These are phyloP conservation scores for Channa maculata DNA, from an alignment of 2,113 vertebrate genomes.

Conservation along the genomic window DNA sequence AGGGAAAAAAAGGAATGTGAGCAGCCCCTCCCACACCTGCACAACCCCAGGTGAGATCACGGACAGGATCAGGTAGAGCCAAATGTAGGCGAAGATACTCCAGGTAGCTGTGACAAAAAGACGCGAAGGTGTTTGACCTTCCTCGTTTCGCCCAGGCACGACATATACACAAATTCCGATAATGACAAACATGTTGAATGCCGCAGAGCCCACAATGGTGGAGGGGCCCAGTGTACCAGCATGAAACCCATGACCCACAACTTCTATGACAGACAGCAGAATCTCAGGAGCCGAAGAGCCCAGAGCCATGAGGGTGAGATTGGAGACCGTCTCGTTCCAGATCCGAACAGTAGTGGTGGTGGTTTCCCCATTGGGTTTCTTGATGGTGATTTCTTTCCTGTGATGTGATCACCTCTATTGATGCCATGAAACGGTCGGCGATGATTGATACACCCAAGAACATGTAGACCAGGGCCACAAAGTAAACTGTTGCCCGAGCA, in stretches of 20 bases:
- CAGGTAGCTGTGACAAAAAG: slow-evolving; percentile 97
- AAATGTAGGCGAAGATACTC: slow-evolving; percentile 99
- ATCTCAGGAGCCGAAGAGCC: slow-evolving; percentile 98
- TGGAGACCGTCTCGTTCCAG: slow-evolving; percentile 99
- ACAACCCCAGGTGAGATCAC: slow-evolving; percentile 95
- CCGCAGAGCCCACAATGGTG: slow-evolving; percentile 97
- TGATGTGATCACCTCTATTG: slow-evolving; percentile 98
- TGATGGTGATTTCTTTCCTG: slow-evolving; percentile 99
- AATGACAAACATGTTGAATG: slow-evolving; percentile 99
- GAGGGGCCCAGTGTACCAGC: slow-evolving; percentile 94
- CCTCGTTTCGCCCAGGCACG: slow-evolving; percentile 94
- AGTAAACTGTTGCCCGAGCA: slow-evolving; percentile 96
- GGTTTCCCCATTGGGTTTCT: slow-evolving; percentile 97
- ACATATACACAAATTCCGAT: slow-evolving; percentile 96
- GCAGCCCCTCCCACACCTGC: slow-evolving; percentile 97
- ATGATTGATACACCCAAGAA: slow-evolving; percentile 98
- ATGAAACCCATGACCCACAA: slow-evolving; percentile 91
- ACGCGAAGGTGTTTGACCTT: slow-evolving; percentile 97
- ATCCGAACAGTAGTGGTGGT: slow-evolving; percentile 96
- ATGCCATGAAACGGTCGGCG: slow-evolving; percentile 98
- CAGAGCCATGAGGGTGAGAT: slow-evolving; percentile 97
- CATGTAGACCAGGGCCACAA: slow-evolving; percentile 98
- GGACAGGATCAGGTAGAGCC: slow-evolving; percentile 98
- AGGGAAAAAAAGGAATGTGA: slow-evolving; percentile 98
- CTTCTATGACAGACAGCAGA: slow-evolving; percentile 95